Conservation (phyloP, 2,797 vertebrate genomes). For the Pipistrellus kuhlii region DNA sequence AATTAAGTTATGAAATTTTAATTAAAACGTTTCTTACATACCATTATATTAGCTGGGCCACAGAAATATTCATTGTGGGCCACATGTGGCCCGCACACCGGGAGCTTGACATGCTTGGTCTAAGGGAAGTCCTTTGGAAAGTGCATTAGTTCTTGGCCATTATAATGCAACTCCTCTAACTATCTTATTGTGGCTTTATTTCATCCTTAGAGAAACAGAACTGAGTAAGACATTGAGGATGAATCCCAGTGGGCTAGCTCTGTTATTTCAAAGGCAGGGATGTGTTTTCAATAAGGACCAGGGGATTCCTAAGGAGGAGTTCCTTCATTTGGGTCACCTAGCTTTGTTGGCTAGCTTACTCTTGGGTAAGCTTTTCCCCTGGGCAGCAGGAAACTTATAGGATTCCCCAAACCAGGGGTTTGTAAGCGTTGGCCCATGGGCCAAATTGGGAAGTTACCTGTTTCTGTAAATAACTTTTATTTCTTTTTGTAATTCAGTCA, state of each 20-base stretch:
- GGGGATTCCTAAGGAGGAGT: neutral
- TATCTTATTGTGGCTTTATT: neutral
- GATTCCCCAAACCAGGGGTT: neutral
- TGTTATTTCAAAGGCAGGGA: neutral
- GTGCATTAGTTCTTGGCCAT: neutral
- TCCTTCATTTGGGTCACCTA: neutral
- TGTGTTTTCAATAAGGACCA: neutral
- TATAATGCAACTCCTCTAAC: neutral
- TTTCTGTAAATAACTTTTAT: neutral
- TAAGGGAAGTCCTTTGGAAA: neutral
- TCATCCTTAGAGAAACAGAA: neutral
- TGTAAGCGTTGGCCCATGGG: neutral
- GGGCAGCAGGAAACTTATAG: neutral
- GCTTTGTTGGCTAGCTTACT: neutral
- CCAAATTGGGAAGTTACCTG: neutral
- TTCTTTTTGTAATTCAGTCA: neutral
- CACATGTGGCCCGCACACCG: no score
- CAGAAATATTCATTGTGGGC: no score
- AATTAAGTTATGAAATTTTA: no score
- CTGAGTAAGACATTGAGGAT: neutral
- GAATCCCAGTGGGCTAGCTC: neutral
- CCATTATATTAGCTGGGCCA: no score
- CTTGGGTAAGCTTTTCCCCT: neutral
- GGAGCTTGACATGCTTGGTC: neutral
- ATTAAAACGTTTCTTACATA: no score